phyloP scores from a whole-genome alignment of 2,888 invertebrate species.

The Campoletis raptor region DNA sequence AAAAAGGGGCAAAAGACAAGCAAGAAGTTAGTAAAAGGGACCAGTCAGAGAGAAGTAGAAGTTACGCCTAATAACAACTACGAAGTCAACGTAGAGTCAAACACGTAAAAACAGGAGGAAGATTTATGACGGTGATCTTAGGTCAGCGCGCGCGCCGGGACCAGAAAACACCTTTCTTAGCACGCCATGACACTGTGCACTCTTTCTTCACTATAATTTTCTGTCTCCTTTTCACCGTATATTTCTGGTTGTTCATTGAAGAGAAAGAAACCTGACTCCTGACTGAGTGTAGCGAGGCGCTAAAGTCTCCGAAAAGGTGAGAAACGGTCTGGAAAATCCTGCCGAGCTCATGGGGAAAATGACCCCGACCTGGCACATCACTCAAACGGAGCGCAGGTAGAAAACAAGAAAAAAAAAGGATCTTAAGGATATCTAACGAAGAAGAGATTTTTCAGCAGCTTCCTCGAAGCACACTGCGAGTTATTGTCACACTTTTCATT shows the following conservation, averaged over 20 bases:
- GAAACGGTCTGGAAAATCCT: slow-evolving; percentile 45
- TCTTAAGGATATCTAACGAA: slow-evolving; percentile 16
- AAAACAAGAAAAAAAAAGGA: slow-evolving; percentile 27
- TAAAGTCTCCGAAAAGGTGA: slow-evolving; percentile 47
- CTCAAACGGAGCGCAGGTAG: slow-evolving; percentile 46
- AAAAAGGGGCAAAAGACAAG: slow-evolving; percentile 24
- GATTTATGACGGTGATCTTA: slow-evolving; percentile 78
- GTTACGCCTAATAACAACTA: slow-evolving; percentile 79
- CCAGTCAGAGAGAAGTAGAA: slow-evolving; percentile 75
- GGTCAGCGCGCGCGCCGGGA: slow-evolving; percentile 35
- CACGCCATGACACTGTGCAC: slow-evolving; percentile 74
- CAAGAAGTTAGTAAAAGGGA: slow-evolving; percentile 75
- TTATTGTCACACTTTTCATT: slow-evolving; percentile 26
- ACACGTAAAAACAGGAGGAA: slow-evolving; percentile 81
- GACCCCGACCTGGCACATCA: slow-evolving; percentile 31
- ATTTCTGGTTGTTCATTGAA: slow-evolving; percentile 36
- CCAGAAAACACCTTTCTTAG: slow-evolving; percentile 71
- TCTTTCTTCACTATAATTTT: slow-evolving; percentile 22
- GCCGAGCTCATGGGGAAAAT: slow-evolving; percentile 18
- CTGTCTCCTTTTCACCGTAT: not conserved
- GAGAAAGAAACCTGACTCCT: slow-evolving; percentile 49
- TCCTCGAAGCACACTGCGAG: slow-evolving; percentile 39
- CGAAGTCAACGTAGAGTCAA: slow-evolving; percentile 77
- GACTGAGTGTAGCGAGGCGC: slow-evolving; percentile 36
- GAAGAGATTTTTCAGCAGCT: slow-evolving; percentile 43